Evolutionary conservation across 2,888 invertebrate species (phyloP).

Genomic region (Tinea trinotella): DNA sequence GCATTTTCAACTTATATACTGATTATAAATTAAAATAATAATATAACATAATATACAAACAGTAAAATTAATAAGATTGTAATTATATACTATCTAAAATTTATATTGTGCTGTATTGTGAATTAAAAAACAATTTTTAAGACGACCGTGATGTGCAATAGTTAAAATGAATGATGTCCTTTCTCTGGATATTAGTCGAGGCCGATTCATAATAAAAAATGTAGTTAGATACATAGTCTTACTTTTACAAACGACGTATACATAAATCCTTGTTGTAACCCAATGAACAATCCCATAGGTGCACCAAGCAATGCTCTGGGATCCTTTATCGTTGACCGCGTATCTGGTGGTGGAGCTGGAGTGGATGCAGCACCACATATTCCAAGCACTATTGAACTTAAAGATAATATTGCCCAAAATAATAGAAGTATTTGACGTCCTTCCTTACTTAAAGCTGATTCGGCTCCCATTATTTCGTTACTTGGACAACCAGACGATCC

Average conservation of each 20-base stretch:
- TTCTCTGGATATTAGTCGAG: no score
- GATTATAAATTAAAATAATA: no score
- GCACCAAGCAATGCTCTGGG: constrained; percentile 78
- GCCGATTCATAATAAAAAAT: no score
- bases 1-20: no score
- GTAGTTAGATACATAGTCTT: no score
- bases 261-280: constrained; percentile 88
- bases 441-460: constrained; percentile 44
- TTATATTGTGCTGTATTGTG: no score
- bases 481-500: constrained; percentile 58
- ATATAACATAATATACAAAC: no score
- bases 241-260: constrained; percentile 87
- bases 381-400: constrained; percentile 42
- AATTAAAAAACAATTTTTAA: no score
- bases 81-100: no score
- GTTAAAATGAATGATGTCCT: no score
- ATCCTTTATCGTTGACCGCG: constrained; percentile 64
- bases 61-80: no score
- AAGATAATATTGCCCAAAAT: constrained; percentile 46
- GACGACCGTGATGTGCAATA: no score
- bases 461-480: constrained; percentile 25
- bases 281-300: constrained; percentile 85
- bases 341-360: constrained; percentile 49
- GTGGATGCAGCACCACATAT: constrained; percentile 48
- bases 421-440: constrained; percentile 48